Evolutionary conservation across 2,797 vertebrate genomes (phyloP).

Genomic region (Pseudochirops corinnae): DNA sequence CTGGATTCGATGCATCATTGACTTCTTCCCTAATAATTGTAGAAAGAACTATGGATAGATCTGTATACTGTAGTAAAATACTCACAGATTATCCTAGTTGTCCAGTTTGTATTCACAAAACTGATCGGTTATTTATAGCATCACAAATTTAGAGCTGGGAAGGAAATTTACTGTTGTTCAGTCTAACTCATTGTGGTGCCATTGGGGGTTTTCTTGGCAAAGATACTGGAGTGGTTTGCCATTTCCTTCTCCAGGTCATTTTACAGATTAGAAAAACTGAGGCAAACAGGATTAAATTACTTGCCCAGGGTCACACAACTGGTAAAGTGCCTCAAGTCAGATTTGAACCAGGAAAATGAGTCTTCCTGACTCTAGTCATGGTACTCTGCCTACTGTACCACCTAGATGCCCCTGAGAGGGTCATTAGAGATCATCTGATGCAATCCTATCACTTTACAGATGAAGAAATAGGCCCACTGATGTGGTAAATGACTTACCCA

Average conservation of each 20-base stretch:
- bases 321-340: background rate
- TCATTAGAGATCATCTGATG: background rate
- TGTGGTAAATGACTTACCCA: background rate
- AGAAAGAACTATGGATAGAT: background rate
- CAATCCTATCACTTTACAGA: background rate
- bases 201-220: background rate
- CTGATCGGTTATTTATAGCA: constrained; percentile 2
- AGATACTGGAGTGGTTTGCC: background rate
- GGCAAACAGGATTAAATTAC: background rate
- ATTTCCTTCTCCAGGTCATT: background rate
- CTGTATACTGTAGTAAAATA: constrained; percentile 2
- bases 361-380: background rate
- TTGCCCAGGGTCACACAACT: background rate
- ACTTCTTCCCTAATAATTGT: background rate
- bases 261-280: background rate
- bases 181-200: background rate
- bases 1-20: background rate
- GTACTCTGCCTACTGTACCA: background rate
- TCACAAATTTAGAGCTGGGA: background rate
- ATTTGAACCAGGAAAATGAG: background rate
- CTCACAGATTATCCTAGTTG: background rate
- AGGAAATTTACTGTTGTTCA: background rate
- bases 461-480: background rate
- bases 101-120: constrained; percentile 19
- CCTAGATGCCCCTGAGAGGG: background rate